Conservation (phyloP, 1,140 invertebrate genomes). For the Drosophila obscura region DNA sequence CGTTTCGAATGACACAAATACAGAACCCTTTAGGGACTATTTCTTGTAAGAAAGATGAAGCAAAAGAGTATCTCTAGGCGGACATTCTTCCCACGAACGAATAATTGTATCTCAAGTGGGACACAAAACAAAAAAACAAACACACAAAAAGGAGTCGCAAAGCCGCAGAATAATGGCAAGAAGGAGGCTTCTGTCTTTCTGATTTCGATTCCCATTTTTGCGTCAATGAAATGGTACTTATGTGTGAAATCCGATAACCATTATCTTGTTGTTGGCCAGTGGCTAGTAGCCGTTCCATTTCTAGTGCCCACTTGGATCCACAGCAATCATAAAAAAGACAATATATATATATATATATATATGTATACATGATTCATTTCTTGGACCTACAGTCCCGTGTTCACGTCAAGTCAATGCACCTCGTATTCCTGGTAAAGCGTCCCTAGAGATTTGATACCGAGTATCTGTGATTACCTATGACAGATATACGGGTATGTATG, state of each 20-base stretch:
- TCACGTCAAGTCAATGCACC: slow-evolving; percentile 35
- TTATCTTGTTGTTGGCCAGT: slow-evolving; percentile 28
- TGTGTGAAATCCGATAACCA: slow-evolving; percentile 37
- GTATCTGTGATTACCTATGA: slow-evolving; percentile 13
- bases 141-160: background rate
- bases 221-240: slow-evolving; percentile 30
- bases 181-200: slow-evolving; percentile 27
- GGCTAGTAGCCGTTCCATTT: slow-evolving; percentile 14
- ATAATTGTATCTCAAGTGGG: slow-evolving; percentile 27
- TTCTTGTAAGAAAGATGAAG: background rate
- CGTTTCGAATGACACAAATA: background rate
- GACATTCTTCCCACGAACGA: background rate
- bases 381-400: background rate
- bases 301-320: slow-evolving; percentile 6
- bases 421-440: background rate
- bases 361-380: slow-evolving; percentile 22
- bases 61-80: background rate
- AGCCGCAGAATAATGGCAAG: too few species aligned
- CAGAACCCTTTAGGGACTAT: too few species aligned
- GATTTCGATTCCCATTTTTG: slow-evolving; percentile 18
- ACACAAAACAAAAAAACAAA: too few species aligned
- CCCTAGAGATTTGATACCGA: background rate
- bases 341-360: background rate
- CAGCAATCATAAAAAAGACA: background rate
- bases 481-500: background rate